phyloP scores from a whole-genome alignment of 2,797 vertebrate species.

The Geotrypetes seraphini region DNA sequence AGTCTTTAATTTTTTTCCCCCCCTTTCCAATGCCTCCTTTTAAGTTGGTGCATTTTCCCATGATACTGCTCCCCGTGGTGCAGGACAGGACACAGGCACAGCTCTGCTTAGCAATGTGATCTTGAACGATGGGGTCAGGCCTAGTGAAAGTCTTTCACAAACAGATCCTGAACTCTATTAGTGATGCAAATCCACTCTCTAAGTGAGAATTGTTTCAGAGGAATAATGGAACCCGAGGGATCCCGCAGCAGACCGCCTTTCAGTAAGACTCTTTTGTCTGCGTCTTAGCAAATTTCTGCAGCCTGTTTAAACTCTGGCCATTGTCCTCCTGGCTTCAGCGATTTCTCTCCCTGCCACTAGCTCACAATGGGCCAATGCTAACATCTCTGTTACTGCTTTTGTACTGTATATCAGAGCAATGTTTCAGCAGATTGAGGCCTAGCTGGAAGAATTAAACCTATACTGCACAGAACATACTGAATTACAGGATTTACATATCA shows the following conservation, averaged over 20 bases:
- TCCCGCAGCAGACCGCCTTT: constrained; percentile 51
- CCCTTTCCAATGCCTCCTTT: constrained; percentile 56
- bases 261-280: constrained; percentile 60
- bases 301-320: constrained; percentile 71
- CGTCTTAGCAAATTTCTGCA: constrained; percentile 72
- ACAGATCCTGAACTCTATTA: constrained; percentile 82
- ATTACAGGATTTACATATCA: constrained; percentile 92
- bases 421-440: constrained; percentile 73
- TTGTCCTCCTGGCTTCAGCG: constrained; percentile 70
- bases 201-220: constrained; percentile 70
- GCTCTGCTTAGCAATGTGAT: constrained; percentile 56
- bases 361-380: constrained; percentile 75
- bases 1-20: constrained; percentile 63
- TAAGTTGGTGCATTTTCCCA: constrained; percentile 74
- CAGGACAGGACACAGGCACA: constrained; percentile 47
- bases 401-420: constrained; percentile 77
- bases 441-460: constrained; percentile 77
- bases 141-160: constrained; percentile 76
- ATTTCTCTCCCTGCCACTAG: constrained; percentile 83
- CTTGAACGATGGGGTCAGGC: constrained; percentile 66
- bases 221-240: constrained; percentile 66
- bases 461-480: constrained; percentile 72
- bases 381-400: constrained; percentile 89
- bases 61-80: constrained; percentile 53
- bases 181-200: constrained; percentile 88